Evolutionary conservation across 1,140 invertebrate genomes (phyloP), one percentile per base, ranked within the genome.

Genomic region (Zaprionus lachaisei): DNA sequence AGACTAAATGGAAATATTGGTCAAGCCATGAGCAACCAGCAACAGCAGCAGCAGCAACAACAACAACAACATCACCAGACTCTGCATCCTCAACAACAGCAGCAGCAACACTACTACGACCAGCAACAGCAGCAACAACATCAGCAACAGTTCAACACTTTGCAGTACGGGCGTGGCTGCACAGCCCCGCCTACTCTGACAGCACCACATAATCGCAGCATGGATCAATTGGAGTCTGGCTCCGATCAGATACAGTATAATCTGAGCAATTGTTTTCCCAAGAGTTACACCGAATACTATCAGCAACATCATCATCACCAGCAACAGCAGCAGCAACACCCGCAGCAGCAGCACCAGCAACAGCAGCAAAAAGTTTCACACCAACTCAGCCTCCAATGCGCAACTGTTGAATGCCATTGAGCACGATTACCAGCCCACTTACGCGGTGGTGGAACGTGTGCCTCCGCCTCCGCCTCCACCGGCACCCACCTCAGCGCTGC

Each of bases 1-100:
- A 83, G 79, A 91, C 79, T 84, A 34, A 83, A 91, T 92, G 86
- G 77, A 85, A 82, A 79, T 91, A 90, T 81, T 75, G 81, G 72
- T 78, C 86, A 80, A 77, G 62, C 69, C 58, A 65, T 79, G 60
- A 70, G 69, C 68, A 77, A 63, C 61, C 74, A 79, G 57, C 80
- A 81, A 31, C 83, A 79, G 17, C 71, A 68, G 34, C 77, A 76
- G 20, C 57, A 61, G 26, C 71, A 78, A 31, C 73, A 73, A 61
- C 71, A 73, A 61, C 71, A 54, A 9, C 51, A 28, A 24, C 65
- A 74, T 71, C 73, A 77, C 58, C 70, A 86, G 76, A 80, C 69
- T 67, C 51, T 68, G 60, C 65, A 80, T 28, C 60, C 61, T 17
- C 77, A 79, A 69, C 68, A 81, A 47, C 56, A 78, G 24, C 55